A percentile compares a stretch with the other conserved stretches of the same genome.
These are phyloP conservation scores for Laodelphax striatellus DNA, from an alignment of 1,140 invertebrate species.

Conservation along the genomic window DNA sequence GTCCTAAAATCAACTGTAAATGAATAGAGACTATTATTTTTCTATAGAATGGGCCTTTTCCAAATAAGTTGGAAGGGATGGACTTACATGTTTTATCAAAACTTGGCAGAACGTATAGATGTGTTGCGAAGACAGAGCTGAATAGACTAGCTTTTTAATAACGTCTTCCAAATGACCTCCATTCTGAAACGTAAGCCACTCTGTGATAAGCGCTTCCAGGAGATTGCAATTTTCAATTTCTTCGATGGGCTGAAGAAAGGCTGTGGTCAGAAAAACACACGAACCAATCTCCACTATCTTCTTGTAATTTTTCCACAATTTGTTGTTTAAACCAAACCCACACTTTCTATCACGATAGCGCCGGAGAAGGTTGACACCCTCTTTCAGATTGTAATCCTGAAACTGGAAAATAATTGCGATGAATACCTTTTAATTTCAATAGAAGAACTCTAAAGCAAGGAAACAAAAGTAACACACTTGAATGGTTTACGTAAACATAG, in stretches of 20 bases:
- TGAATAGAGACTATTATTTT: too few relatives aligned
- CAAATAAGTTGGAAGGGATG: not conserved
- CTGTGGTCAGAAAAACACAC: slow-evolving; percentile 21
- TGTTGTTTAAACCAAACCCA: slow-evolving; percentile 7
- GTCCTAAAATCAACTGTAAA: too few relatives aligned
- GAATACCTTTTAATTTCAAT: not conserved
- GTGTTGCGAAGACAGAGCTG: slow-evolving; percentile 41
- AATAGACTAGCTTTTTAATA: slow-evolving; percentile 41
- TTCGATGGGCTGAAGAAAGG: slow-evolving; percentile 24
- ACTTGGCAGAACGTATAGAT: slow-evolving; percentile 43
- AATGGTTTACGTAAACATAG: not conserved
- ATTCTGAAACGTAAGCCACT: slow-evolving; percentile 26
- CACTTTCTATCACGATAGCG: slow-evolving; percentile 7
- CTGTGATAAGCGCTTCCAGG: slow-evolving; percentile 22
- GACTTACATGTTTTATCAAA: slow-evolving; percentile 41
- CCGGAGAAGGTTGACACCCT: slow-evolving; percentile 16
- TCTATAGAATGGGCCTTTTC: too few relatives aligned
- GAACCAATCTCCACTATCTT: slow-evolving; percentile 27
- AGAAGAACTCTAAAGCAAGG: too few relatives aligned
- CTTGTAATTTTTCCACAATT: slow-evolving; percentile 26
- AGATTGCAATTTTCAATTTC: slow-evolving; percentile 5
- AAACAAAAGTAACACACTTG: too few relatives aligned
- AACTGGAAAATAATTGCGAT: slow-evolving; percentile 18
- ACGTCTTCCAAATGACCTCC: slow-evolving; percentile 25
- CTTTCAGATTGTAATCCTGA: slow-evolving; percentile 20